Conservation (phyloP, 37 sponge, comb jelly and placozoan species). For the Hormiphora californensis region DNA sequence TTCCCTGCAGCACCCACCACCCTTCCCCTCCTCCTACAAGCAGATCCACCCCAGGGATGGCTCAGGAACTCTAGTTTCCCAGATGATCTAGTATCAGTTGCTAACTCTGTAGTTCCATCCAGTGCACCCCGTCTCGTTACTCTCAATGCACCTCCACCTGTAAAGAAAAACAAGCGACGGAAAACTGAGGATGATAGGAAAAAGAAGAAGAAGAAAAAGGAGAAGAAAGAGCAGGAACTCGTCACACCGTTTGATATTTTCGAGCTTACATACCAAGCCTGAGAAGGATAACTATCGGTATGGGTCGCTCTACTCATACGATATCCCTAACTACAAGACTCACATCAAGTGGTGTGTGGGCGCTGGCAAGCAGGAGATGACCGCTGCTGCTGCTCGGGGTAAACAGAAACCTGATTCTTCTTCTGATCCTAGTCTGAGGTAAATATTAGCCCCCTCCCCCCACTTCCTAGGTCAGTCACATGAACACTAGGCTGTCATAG, state of each 20-base stretch:
- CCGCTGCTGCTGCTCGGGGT: too few relatives aligned
- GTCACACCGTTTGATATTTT: not conserved
- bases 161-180: not conserved
- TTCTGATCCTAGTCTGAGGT: too few relatives aligned
- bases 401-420: too few relatives aligned
- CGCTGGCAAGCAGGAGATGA: too few relatives aligned
- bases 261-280: not conserved
- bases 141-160: not conserved
- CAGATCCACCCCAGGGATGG: not conserved
- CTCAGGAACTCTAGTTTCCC: conserved; percentile 17
- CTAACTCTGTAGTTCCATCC: too few relatives aligned
- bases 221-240: not conserved
- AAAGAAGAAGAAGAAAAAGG: conserved; percentile 32
- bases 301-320: not conserved
- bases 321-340: not conserved
- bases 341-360: not conserved
- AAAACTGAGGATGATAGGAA: not conserved
- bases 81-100: not conserved
- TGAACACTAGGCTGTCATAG: too few relatives aligned
- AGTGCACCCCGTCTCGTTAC: not conserved
- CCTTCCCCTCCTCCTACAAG: not conserved
- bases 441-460: too few relatives aligned
- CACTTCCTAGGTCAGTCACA: too few relatives aligned
- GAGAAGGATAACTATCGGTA: conserved; percentile 10
- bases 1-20: not conserved